Evolutionary conservation across 2,113 vertebrate genomes (phyloP).

Genomic region (Gorsachius goisagi): DNA sequence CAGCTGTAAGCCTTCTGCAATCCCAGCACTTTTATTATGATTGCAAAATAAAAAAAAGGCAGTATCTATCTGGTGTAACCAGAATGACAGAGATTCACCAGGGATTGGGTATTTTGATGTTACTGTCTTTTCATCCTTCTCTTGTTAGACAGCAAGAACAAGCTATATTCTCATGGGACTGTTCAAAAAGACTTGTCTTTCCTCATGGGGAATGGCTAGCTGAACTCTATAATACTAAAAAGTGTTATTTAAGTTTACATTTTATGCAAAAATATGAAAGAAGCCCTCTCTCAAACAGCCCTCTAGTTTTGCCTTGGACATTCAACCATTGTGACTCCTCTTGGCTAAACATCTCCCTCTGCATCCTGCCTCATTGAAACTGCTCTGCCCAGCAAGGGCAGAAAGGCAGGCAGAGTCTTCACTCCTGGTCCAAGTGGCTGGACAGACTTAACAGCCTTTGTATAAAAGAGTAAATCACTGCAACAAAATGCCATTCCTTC

Average conservation of each 20-base stretch:
- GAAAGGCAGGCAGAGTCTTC: not conserved
- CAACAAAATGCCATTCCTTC: not conserved
- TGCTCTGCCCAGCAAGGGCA: not conserved
- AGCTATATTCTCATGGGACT: not conserved
- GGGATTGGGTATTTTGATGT: conserved; percentile 1
- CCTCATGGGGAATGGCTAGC: not conserved
- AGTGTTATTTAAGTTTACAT: not conserved
- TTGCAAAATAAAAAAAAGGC: not conserved
- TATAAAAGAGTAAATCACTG: not conserved
- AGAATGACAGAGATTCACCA: conserved; percentile 52
- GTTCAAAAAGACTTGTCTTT: not conserved
- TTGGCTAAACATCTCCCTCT: not conserved
- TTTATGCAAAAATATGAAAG: not conserved
- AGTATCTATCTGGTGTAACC: conserved; percentile 3
- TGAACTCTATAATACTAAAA: not conserved
- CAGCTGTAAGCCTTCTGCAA: conserved; percentile 32
- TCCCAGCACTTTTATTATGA: conserved; percentile 34
- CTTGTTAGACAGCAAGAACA: conserved; percentile 19
- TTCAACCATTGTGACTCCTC: not conserved
- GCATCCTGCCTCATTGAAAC: not conserved
- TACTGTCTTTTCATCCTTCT: conserved; percentile 49
- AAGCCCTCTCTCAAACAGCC: not conserved
- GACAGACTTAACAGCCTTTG: not conserved
- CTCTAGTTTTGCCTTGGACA: not conserved
- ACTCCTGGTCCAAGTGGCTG: not conserved